phyloP scores from a whole-genome alignment of 1,140 invertebrate genomes.

The Uloborus diversus region DNA sequence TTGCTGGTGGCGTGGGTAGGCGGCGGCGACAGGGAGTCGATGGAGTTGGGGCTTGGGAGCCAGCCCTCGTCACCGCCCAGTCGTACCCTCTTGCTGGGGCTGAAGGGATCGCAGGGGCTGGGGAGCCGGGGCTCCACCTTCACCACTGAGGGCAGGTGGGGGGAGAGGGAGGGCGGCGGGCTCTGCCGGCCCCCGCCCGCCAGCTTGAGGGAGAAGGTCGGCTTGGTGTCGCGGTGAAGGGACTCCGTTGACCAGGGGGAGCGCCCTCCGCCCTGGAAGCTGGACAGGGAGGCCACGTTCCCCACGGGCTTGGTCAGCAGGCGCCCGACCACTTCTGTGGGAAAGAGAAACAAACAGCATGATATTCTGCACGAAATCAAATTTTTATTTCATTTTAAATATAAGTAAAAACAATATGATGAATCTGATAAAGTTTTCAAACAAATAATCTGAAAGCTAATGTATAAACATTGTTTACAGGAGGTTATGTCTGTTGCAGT shows the following conservation, averaged over 20 bases:
- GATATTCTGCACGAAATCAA: not conserved
- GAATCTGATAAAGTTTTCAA: too few species aligned
- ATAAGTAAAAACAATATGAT: not conserved
- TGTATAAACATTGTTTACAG: too few species aligned
- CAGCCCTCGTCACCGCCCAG: slow-evolving; percentile 64
- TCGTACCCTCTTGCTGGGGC: slow-evolving; percentile 61
- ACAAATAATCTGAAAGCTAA: too few species aligned
- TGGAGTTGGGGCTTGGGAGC: slow-evolving; percentile 67
- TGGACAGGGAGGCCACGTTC: not conserved
- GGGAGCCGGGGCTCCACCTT: slow-evolving; percentile 60
- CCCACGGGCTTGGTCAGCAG: not conserved
- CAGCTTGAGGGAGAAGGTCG: not conserved
- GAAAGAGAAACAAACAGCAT: not conserved
- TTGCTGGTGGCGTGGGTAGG: slow-evolving; percentile 55
- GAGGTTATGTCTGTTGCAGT: too few species aligned
- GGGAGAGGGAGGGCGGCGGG: slow-evolving; percentile 50
- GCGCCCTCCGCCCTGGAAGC: not conserved
- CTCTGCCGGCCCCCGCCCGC: slow-evolving; percentile 32
- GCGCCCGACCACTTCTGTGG: slow-evolving; percentile 27
- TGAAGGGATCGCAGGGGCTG: slow-evolving; percentile 68
- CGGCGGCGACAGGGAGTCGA: slow-evolving; percentile 71
- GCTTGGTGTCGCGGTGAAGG: not conserved
- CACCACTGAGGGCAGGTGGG: slow-evolving; percentile 44
- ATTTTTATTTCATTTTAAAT: not conserved
- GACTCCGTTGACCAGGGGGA: not conserved